These are phyloP conservation scores for Ellobius talpinus DNA, from an alignment of 2,113 vertebrate species.

Conservation along the genomic window DNA sequence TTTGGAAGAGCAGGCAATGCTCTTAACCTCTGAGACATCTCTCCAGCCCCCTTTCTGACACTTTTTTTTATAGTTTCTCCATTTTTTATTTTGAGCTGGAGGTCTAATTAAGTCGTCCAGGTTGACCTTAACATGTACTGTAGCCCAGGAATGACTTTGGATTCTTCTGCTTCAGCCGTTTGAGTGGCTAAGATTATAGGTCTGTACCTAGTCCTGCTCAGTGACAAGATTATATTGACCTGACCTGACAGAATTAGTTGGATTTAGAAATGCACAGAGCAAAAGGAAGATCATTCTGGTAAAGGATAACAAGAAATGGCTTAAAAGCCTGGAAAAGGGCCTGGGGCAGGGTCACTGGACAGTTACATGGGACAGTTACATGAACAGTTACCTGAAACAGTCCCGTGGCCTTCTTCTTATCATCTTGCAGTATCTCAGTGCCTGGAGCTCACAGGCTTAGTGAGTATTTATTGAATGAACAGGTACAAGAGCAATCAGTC, in stretches of 20 bases:
- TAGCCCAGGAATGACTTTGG: background rate
- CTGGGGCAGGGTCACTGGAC: background rate
- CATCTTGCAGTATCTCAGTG: background rate
- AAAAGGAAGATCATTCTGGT: slow-evolving; percentile 3
- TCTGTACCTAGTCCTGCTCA: background rate
- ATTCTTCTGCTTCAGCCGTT: background rate
- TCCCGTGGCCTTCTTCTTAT: background rate
- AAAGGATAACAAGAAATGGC: background rate
- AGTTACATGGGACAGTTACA: background rate
- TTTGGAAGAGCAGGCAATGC: too few species aligned
- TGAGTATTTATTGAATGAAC: background rate
- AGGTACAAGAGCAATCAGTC: background rate
- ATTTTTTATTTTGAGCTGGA: background rate
- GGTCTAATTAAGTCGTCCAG: background rate
- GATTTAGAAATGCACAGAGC: slow-evolving; percentile 1
- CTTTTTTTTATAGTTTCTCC: background rate
- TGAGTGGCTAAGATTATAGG: background rate
- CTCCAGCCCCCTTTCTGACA: background rate
- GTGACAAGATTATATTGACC: background rate
- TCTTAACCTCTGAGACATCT: too few species aligned
- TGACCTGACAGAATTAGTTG: background rate
- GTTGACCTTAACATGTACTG: background rate
- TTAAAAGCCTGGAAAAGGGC: background rate
- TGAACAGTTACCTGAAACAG: background rate
- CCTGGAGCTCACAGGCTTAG: background rate